A percentile compares a stretch with the other conserved stretches of the same genome.
Conservation (phyloP, 1,140 invertebrate genomes). For the Apis mellifera region Amel_HAv3.1 CM009943.2:7744001-7744500, state of each 20-base stretch:
- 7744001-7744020: constrained; percentile 76
- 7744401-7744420: too few relatives aligned
- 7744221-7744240: background rate
- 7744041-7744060: constrained; percentile 21
- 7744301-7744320: too few relatives aligned
- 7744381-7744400: background rate
- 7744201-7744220: background rate
- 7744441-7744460: too few relatives aligned
- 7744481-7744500: too few relatives aligned
- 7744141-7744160: constrained; percentile 65
- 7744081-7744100: constrained; percentile 64
- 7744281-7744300: constrained; percentile 39
- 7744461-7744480: too few relatives aligned
- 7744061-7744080: constrained; percentile 57
- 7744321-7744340: constrained; percentile 7
- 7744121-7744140: constrained; percentile 44
- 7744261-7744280: background rate
- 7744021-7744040: constrained; percentile 48
- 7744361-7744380: too few relatives aligned
- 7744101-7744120: constrained; percentile 56
- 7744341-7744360: background rate
- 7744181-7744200: constrained; percentile 35
- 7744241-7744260: background rate
- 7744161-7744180: background rate
- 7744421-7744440: too few relatives aligned